Evolutionary conservation across 2,797 vertebrate species (phyloP).

Genomic region (Tarsius wallacei): DNA sequence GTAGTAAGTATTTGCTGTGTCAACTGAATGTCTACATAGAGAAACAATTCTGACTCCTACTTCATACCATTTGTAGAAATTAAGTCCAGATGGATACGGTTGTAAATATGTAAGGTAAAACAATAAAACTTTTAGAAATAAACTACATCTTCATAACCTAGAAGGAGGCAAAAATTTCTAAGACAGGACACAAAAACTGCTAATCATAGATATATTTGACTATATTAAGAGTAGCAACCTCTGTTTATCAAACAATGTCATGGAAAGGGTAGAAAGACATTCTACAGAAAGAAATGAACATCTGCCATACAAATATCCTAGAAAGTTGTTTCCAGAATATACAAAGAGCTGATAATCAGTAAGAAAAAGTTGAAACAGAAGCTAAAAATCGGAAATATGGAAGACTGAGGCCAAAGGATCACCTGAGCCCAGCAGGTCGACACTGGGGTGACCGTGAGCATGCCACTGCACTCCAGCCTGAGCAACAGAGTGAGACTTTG

Average conservation of each 20-base stretch:
- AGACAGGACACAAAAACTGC: background rate
- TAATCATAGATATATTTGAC: background rate
- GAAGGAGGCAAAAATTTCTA: background rate
- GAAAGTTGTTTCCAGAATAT: background rate
- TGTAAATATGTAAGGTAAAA: background rate
- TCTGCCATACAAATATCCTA: background rate
- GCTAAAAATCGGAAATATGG: background rate
- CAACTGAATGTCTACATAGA: background rate
- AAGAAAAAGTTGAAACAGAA: background rate
- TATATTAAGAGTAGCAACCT: background rate
- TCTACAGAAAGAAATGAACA: background rate
- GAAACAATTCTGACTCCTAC: background rate
- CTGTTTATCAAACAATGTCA: background rate
- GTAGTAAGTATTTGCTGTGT: background rate
- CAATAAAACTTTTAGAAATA: constrained; percentile 9
- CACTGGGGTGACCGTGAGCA: too few species aligned
- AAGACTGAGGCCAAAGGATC: too few species aligned
- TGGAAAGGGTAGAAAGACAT: background rate
- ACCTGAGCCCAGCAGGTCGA: too few species aligned
- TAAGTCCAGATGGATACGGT: background rate
- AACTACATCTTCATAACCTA: background rate
- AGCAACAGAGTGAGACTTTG: too few species aligned
- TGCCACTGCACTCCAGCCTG: too few species aligned
- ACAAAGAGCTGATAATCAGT: background rate
- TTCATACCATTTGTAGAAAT: background rate